These are phyloP conservation scores for Todus mexicanus DNA, from an alignment of 2,797 vertebrate species.

Conservation along the genomic window DNA sequence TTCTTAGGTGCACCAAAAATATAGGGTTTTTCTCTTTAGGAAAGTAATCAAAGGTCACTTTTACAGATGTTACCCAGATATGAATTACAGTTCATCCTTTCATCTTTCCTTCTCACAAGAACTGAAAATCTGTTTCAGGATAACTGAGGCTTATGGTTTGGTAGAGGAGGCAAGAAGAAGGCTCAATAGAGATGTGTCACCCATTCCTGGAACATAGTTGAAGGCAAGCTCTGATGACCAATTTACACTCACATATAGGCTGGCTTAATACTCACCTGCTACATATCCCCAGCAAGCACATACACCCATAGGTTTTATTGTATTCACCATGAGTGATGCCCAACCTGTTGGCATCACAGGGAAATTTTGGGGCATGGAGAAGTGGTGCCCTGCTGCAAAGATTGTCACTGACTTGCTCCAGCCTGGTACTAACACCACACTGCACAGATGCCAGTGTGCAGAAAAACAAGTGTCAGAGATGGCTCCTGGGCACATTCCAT, in stretches of 20 bases:
- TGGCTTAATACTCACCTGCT: background rate
- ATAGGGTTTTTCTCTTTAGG: background rate
- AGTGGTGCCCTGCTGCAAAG: background rate
- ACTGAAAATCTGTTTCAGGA: background rate
- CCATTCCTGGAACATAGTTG: background rate
- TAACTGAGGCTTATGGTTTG: background rate
- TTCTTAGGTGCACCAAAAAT: background rate
- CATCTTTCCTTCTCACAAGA: background rate
- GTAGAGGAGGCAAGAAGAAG: background rate
- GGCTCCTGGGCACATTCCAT: accelerated
- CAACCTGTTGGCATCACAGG: background rate
- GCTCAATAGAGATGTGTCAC: background rate
- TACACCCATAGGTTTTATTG: background rate
- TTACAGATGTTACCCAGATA: background rate
- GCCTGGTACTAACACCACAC: background rate
- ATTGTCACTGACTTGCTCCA: background rate
- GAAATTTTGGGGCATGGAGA: background rate
- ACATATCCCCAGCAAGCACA: background rate
- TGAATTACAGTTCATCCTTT: background rate
- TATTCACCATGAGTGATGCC: background rate
- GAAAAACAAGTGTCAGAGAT: background rate
- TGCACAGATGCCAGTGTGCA: background rate
- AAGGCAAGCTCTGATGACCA: background rate
- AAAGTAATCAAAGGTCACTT: background rate
- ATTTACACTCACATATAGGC: background rate